Conservation (phyloP, 2,888 invertebrate genomes). For the Tipula vernalis region DNA sequence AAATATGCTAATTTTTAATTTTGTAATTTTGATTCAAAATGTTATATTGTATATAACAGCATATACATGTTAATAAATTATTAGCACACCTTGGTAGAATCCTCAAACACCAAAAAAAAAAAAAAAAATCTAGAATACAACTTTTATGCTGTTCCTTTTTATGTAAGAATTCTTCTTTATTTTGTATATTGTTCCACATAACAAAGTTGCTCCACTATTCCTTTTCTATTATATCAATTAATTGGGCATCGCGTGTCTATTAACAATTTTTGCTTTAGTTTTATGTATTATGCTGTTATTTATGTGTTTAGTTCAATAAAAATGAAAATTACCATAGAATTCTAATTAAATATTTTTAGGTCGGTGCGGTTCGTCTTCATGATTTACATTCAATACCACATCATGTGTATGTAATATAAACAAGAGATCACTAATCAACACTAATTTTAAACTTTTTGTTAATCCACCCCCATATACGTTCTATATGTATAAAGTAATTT, state of each 20-base stretch:
- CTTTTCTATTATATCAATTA: background rate
- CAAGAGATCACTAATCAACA: background rate
- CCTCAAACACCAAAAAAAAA: background rate
- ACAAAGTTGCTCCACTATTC: background rate
- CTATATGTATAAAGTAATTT: background rate
- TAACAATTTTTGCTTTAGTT: background rate
- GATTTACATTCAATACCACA: too few species aligned
- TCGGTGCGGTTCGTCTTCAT: background rate
- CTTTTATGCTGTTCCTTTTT: background rate
- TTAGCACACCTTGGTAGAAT: background rate
- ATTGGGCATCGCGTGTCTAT: background rate
- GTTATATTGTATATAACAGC: background rate
- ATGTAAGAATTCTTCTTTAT: background rate
- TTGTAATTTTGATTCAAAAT: background rate
- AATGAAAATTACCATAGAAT: background rate
- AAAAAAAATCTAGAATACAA: background rate
- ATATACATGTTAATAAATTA: background rate
- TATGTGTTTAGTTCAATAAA: background rate
- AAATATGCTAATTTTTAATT: background rate
- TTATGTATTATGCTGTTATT: background rate
- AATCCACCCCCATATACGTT: background rate
- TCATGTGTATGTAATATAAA: background rate
- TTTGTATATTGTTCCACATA: background rate
- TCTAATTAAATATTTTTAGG: background rate
- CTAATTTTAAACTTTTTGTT: background rate